Evolutionary conservation across 2,888 invertebrate species (phyloP).

Genomic region (Eilema sororculum): DNA sequence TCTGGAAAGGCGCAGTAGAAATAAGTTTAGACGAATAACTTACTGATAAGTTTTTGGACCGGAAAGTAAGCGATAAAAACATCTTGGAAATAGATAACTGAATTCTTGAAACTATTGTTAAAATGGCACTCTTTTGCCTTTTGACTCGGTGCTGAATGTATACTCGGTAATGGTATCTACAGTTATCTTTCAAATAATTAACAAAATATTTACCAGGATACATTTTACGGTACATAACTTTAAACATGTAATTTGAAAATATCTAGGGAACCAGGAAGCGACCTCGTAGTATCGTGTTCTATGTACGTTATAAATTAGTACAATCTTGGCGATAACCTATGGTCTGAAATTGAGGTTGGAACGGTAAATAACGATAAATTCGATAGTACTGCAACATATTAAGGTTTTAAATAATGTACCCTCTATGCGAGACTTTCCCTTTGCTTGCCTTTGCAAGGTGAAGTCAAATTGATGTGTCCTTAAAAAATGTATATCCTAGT

Average conservation of each 20-base stretch:
- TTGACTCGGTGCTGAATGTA: background rate
- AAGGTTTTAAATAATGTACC: no score
- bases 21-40: background rate
- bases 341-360: slow-evolving; percentile 59
- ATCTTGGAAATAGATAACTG: background rate
- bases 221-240: background rate
- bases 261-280: background rate
- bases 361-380: slow-evolving; percentile 40
- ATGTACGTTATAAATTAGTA: slow-evolving; percentile 57
- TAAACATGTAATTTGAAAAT: background rate
- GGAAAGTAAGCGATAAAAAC: slow-evolving; percentile 2
- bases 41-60: background rate
- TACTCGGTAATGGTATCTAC: no score
- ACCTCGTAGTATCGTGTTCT: slow-evolving; percentile 16
- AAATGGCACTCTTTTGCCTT: background rate
- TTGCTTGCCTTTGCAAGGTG: no score
- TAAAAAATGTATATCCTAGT: background rate
- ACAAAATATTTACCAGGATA: background rate
- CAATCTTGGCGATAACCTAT: slow-evolving; percentile 69
- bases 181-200: background rate
- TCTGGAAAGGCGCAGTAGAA: background rate
- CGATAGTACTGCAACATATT: no score
- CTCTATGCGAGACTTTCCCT: no score
- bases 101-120: background rate
- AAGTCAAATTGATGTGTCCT: no score